Conservation (phyloP, 2,113 vertebrate genomes). For the Nicator chloris region DNA sequence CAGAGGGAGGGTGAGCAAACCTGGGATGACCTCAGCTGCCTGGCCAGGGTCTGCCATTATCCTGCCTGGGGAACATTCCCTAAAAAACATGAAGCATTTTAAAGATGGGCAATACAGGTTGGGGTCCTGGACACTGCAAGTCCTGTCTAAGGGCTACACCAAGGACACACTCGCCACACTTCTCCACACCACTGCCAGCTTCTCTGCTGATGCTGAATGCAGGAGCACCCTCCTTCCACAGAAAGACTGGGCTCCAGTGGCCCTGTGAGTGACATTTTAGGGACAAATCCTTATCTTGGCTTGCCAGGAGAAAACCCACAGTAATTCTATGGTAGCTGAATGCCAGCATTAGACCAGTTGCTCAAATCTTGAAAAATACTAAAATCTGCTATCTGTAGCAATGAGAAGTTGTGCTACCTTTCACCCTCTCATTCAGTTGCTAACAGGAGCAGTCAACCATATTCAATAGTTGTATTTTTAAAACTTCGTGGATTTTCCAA, state of each 20-base stretch:
- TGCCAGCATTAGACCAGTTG: background rate
- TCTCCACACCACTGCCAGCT: background rate
- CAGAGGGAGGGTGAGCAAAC: background rate
- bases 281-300: background rate
- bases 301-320: background rate
- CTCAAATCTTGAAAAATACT: background rate
- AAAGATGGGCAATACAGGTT: background rate
- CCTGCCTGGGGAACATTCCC: background rate
- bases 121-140: background rate
- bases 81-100: background rate
- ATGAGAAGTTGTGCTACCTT: background rate
- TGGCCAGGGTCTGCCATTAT: background rate
- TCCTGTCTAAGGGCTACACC: background rate
- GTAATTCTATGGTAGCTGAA: background rate
- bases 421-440: background rate
- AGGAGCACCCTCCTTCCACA: background rate
- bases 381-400: background rate
- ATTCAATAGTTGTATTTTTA: background rate
- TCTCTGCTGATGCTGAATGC: background rate
- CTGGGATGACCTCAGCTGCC: background rate
- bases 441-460: background rate
- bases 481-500: background rate
- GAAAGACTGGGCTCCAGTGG: background rate
- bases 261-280: background rate
- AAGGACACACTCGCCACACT: background rate